Base-by-base conservation (phyloP, 2,888 invertebrate genomes). In the Perizoma affinitatum region DNA sequence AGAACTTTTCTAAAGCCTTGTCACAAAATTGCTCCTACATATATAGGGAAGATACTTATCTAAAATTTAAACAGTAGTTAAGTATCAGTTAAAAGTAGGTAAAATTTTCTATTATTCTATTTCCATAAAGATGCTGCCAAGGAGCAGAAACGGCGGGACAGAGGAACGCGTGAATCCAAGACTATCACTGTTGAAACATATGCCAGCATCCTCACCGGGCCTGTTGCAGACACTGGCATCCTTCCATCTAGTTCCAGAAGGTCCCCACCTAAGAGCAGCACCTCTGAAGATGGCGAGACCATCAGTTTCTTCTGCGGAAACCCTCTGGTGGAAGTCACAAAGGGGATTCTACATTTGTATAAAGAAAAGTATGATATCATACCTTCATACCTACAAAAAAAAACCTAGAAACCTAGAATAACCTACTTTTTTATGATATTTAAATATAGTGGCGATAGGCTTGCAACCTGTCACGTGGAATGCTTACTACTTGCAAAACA, bases 341-440 rank as follows among this genome's bases (percentile, higher is more conserved):
- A 98, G 84, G 99, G 99, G 43, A 96, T 99, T 49, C 92, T 99
- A 60, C 99, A 99, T 93, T 93, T 99, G 22, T 99, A 98, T 84
- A 99, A 99, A 84, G 98, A 99, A 85, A 98, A 98, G 98, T 98
- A 89, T 89, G 94, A 88, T 53, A 22, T 22, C 22, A 22, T 22
- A 22, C n/a, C n/a, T n/a, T n/a, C n/a, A n/a, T n/a, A n/a, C n/a
- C n/a, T n/a, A n/a, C n/a, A n/a, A n/a, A n/a, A n/a, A n/a, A n/a
- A n/a, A n/a, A n/a, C n/a, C n/a, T n/a, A n/a, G n/a, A n/a, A n/a
- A n/a, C n/a, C n/a, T n/a, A n/a, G n/a, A n/a, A n/a, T n/a, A n/a
- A n/a, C n/a, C n/a, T n/a, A n/a, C n/a, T n/a, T n/a, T n/a, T n/a
- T n/a, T n/a, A n/a, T n/a, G n/a, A n/a, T n/a, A n/a, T n/a, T n/a